Evolutionary conservation across 30 jellyfish, hydroid and myxozoan genomes (phyloP), one percentile per base, ranked within the genome.

Genomic region (Euphysa ruthae): DNA sequence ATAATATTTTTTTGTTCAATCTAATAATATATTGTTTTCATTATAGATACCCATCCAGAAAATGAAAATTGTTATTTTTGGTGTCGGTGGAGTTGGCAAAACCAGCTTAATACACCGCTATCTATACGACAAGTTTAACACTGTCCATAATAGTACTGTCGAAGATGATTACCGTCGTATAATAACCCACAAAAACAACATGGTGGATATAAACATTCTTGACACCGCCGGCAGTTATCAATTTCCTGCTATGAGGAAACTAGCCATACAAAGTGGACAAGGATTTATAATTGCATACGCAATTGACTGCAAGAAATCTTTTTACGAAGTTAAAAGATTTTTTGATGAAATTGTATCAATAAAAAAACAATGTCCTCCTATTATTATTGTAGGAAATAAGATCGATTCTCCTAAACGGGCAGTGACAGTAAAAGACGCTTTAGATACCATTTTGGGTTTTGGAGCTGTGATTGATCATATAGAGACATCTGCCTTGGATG

Each of bases 401-500:
- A 61, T 83, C 27, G 97, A 88, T 68, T 27, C 46, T 13, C 78
- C 80, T 18, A 73, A 46, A 0, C 84, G 94, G 42, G 61, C 55
- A 35, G 62, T 74, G 13, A 66, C 58, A 31, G 55, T 64, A 16
- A 73, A 71, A 29, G 87, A 75, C 3, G 89, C 82, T 14, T 55
- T 29, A 15, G 38, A 5, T 2, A 58, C 69, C 20, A 82, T 73
- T 10, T 58, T 35, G n/a, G 71, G 61, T 10, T 69, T 88, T 84
- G 83, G 89, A 13, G 70, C 32, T 1, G 42, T 56, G 35, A 54
- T 86, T 1, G 66, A 58, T 22, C 73, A 60, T 49, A 68, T 75
- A 62, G 97, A 88, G 43, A 74, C 97, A 16, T 88, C 97, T 6
- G 97, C 97, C n/a, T n/a, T n/a, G n/a, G n/a, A n/a, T n/a, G n/a